Conservation (phyloP, 2,888 invertebrate species). For the Apodemia zela region DNA sequence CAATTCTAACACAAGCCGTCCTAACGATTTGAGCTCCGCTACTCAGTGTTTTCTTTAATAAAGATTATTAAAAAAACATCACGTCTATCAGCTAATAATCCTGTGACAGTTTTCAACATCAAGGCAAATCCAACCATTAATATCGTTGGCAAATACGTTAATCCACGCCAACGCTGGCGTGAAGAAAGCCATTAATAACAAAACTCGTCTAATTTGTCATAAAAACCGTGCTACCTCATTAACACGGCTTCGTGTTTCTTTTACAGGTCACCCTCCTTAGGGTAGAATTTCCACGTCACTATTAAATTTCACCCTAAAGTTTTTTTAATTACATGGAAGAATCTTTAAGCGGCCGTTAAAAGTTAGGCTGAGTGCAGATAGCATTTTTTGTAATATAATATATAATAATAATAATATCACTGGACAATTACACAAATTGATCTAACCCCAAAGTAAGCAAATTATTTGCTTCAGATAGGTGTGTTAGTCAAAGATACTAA, state of each 20-base stretch:
- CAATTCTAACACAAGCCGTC: too few relatives aligned
- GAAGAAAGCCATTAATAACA: slow-evolving; percentile 11
- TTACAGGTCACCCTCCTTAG: slow-evolving; percentile 5
- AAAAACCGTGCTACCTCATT: slow-evolving; percentile 13
- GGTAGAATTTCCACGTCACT: slow-evolving; percentile 15
- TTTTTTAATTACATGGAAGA: slow-evolving; percentile 39
- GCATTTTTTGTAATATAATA: background rate
- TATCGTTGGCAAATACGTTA: slow-evolving; percentile 11
- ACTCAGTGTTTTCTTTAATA: too few relatives aligned
- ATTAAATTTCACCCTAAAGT: slow-evolving; percentile 16
- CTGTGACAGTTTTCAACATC: background rate
- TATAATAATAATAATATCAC: too few relatives aligned
- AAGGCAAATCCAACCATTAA: slow-evolving; percentile 10
- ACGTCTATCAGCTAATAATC: background rate
- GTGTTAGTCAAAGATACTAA: too few relatives aligned
- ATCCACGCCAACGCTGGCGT: background rate
- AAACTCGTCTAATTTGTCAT: slow-evolving; percentile 17
- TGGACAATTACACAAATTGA: too few relatives aligned
- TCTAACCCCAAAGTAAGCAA: too few relatives aligned
- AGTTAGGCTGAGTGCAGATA: background rate
- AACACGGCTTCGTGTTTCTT: slow-evolving; percentile 13
- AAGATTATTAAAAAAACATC: background rate
- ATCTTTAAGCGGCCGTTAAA: slow-evolving; percentile 23
- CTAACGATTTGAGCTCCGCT: too few relatives aligned
- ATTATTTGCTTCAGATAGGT: too few relatives aligned